Evolutionary conservation across 2,113 vertebrate species (phyloP), one percentile per base, ranked within the genome.

Genomic region (Chrysemys picta): DNA sequence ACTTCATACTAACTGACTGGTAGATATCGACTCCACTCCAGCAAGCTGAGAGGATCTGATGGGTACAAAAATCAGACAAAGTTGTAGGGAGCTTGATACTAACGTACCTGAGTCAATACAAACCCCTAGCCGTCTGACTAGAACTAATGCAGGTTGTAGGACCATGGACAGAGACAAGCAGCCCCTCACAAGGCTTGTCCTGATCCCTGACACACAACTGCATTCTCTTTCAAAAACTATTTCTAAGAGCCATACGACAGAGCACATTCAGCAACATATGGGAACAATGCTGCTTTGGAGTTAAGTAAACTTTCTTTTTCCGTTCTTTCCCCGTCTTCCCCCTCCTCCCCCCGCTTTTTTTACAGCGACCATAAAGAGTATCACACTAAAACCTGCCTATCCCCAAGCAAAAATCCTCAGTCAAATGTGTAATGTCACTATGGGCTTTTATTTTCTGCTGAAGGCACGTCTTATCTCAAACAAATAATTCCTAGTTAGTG

Each of bases 101-200:
- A 53, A 7, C 29, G 6, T 14, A 38, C 79, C 29, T 5, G 53
- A 75, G 25, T 29, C 50, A n/a, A 27, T 12, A 14, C 57, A 19
- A 25, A 3, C 2, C 16, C 17, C 35, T 14, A 82, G 35, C 35
- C 45, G 0, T 4, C 35, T 50, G 24, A 65, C 81, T n/a, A 76
- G 45, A 69, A 22, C 5, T 38, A 6, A 69, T 56, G 81, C 52
- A 94, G 22, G 59, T 72, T 54, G 89, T 96, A 98, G 97, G 84
- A 97, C 97, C 97, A 97, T 97, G 97, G 97, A 98, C 97, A 98
- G 97, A 95, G 94, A 86, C 59, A 2, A 65, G n/a, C 84, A 45
- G 47, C 24, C 38, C 31, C 4, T 25, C 57, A 53, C 83, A 31
- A 79, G 29, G 78, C 90, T 89, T 29, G 19, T n/a, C 45, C n/a